These are phyloP conservation scores for Paraescarpia echinospica DNA, from an alignment of 1,140 invertebrate genomes.

Conservation along the genomic window DNA sequence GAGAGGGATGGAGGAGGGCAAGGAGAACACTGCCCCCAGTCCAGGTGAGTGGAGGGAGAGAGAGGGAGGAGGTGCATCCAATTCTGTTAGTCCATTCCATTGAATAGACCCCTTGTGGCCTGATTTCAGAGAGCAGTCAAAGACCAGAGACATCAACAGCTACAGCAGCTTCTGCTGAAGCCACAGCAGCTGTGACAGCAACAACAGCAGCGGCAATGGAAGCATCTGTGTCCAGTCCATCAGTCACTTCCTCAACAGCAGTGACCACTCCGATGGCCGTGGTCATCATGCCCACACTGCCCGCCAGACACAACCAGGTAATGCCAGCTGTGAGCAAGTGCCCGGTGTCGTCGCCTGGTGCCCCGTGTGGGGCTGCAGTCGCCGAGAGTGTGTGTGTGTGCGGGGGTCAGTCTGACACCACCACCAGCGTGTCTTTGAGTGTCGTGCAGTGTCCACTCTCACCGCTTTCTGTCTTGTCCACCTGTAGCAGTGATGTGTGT, in stretches of 20 bases:
- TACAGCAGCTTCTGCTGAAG: too few species aligned
- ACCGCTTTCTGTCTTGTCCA: background rate
- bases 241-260: background rate
- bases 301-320: background rate
- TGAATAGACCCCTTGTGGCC: background rate
- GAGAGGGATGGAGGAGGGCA: background rate
- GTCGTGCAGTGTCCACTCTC: background rate
- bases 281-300: background rate
- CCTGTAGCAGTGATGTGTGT: background rate
- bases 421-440: background rate
- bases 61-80: too few species aligned
- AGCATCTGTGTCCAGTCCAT: background rate
- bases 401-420: background rate
- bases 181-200: background rate
- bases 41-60: background rate
- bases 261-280: background rate
- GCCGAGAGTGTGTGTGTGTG: background rate
- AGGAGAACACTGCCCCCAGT: background rate
- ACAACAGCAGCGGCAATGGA: background rate
- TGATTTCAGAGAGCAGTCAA: background rate
- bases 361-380: too few species aligned
- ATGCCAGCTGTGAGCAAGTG: background rate
- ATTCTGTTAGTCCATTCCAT: background rate
- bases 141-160: background rate
- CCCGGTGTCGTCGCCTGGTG: background rate